Conservation (phyloP, 2,888 invertebrate genomes). For the Coenonympha arcania region DNA sequence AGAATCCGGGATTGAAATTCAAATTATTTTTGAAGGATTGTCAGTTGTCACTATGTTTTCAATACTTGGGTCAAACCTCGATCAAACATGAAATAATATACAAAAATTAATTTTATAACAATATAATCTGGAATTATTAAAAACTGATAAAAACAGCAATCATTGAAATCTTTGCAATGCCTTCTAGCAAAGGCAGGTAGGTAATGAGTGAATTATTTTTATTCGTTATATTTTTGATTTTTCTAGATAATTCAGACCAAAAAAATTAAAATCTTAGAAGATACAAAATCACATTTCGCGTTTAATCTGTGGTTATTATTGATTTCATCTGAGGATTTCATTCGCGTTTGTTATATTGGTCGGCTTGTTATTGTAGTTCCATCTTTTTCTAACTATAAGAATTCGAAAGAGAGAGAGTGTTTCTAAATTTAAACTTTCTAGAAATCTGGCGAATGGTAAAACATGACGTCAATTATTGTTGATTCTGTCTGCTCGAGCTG, state of each 20-base stretch:
- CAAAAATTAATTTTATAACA: too few relatives aligned
- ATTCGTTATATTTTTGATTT: too few relatives aligned
- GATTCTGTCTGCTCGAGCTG: constrained; percentile 13
- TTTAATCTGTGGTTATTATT: background rate
- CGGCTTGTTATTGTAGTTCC: background rate
- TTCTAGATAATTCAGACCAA: too few relatives aligned
- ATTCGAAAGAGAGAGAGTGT: constrained; percentile 25
- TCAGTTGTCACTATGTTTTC: too few relatives aligned
- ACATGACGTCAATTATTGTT: constrained; percentile 27
- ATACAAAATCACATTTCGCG: too few relatives aligned
- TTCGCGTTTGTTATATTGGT: background rate
- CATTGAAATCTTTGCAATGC: too few relatives aligned
- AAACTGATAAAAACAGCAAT: background rate
- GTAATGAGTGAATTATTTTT: background rate
- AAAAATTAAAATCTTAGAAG: too few relatives aligned
- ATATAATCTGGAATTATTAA: background rate
- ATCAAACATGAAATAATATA: too few relatives aligned
- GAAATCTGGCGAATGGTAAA: constrained; percentile 34
- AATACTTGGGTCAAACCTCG: too few relatives aligned
- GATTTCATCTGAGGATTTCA: too few relatives aligned
- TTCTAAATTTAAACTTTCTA: constrained; percentile 52
- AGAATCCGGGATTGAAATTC: too few relatives aligned
- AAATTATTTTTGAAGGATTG: too few relatives aligned
- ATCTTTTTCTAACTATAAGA: background rate
- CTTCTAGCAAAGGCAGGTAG: background rate